phyloP scores from a whole-genome alignment of 2,888 invertebrate species.

The Alviniconcha strummeri region DNA sequence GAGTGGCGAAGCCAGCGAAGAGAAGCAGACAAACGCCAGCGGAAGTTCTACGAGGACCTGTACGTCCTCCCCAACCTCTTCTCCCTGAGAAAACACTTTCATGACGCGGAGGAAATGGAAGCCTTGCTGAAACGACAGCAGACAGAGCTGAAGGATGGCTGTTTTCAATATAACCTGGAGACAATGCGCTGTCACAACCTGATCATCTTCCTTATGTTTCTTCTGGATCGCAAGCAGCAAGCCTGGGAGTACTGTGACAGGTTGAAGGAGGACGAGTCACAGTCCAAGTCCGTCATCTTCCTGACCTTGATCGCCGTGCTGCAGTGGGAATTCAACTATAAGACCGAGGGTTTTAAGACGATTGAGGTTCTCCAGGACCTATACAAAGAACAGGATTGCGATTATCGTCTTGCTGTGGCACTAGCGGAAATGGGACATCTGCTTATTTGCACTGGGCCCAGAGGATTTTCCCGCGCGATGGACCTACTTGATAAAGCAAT shows the following conservation, averaged over 20 bases:
- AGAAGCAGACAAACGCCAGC: not conserved
- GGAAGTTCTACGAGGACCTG: constrained; percentile 4
- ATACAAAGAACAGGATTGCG: not conserved
- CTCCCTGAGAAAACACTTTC: not conserved
- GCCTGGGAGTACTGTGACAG: constrained; percentile 1
- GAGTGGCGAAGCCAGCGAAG: not conserved
- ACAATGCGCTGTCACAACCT: constrained; percentile 18
- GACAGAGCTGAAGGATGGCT: not conserved
- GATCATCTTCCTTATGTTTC: not conserved
- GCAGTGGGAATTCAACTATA: constrained; percentile 3
- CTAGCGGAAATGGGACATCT: constrained; percentile 11
- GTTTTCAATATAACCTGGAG: constrained; percentile 3
- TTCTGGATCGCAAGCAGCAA: constrained; percentile 1
- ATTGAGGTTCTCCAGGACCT: not conserved
- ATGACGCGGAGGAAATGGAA: not conserved
- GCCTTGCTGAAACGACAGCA: not conserved
- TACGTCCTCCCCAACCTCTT: constrained; percentile 11
- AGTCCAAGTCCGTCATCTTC: constrained; percentile 1
- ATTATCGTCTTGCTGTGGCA: constrained; percentile 10
- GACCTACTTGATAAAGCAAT: constrained; percentile 1
- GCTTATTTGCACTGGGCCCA: constrained; percentile 1
- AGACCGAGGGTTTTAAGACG: not conserved
- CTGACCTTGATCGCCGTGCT: constrained; percentile 4
- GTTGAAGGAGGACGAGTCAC: not conserved
- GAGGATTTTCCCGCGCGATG: not conserved